Evolutionary conservation across 2,888 invertebrate genomes (phyloP).

Genomic region (Tinea trinotella): DNA sequence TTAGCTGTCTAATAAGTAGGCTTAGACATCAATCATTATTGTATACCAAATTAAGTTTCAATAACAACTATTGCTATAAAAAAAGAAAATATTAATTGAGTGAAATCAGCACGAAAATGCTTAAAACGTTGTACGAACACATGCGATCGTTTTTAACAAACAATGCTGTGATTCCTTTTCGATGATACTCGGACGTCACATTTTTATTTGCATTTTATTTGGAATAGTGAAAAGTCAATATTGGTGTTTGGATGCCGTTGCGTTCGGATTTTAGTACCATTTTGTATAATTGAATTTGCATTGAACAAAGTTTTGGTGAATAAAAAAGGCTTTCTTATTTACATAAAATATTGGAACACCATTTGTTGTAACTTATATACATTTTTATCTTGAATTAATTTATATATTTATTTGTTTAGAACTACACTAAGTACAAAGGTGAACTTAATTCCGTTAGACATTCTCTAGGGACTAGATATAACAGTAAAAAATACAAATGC

Average conservation of each 20-base stretch:
- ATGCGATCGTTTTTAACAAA: not conserved
- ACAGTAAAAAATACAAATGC: too few relatives aligned
- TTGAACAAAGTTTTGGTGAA: too few relatives aligned
- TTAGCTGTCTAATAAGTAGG: too few relatives aligned
- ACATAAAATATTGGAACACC: too few relatives aligned
- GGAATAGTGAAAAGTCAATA: not conserved
- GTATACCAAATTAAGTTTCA: not conserved
- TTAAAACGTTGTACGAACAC: not conserved
- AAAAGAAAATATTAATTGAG: not conserved
- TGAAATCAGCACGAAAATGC: constrained; percentile 11
- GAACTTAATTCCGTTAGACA: too few relatives aligned
- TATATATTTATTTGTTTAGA: too few relatives aligned
- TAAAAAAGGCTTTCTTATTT: too few relatives aligned
- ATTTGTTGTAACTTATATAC: too few relatives aligned
- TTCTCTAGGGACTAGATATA: too few relatives aligned
- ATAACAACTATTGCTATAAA: not conserved
- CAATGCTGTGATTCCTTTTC: not conserved
- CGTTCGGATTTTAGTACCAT: not conserved
- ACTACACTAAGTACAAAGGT: too few relatives aligned
- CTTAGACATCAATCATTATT: not conserved
- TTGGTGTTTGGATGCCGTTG: not conserved
- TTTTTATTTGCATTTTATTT: not conserved
- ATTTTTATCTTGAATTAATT: too few relatives aligned
- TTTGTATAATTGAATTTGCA: too few relatives aligned
- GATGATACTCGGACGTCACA: not conserved